These are phyloP conservation scores for Polypedilum pembai DNA, from an alignment of 1,140 invertebrate species.

Conservation along the genomic window DNA sequence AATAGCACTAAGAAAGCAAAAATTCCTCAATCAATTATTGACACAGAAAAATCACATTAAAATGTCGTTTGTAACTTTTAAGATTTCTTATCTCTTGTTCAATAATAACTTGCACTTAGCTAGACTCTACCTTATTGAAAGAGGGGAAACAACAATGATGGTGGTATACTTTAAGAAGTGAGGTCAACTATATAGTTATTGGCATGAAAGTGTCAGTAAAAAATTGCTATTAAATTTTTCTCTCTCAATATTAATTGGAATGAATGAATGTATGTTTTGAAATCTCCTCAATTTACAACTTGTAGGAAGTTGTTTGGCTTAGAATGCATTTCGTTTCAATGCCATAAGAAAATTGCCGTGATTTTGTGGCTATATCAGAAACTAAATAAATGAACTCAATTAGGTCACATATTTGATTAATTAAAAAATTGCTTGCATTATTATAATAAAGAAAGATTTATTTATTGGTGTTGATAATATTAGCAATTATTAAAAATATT, in stretches of 20 bases:
- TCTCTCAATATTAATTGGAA: background rate
- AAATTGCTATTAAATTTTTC: background rate
- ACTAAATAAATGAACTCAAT: no score
- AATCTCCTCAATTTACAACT: constrained; percentile 8
- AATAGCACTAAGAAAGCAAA: background rate
- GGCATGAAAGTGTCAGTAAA: background rate
- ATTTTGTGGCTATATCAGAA: no score
- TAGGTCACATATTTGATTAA: no score
- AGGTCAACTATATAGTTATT: background rate
- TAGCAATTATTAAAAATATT: no score
- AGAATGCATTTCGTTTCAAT: no score
- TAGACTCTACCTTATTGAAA: background rate
- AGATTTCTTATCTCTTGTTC: background rate
- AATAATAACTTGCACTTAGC: constrained; percentile 1
- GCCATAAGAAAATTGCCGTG: no score
- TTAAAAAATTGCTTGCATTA: no score
- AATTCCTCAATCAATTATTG: constrained; percentile 3
- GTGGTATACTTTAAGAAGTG: background rate
- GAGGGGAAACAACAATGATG: background rate
- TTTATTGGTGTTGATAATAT: no score
- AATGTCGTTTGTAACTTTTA: background rate
- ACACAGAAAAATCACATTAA: background rate
- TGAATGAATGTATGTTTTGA: background rate
- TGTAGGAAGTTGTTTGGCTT: background rate
- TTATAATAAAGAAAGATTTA: no score